Evolutionary conservation across 64 coral and sea anemone genomes (phyloP).

Genomic region (Hydrozoanthus tunicans): DNA sequence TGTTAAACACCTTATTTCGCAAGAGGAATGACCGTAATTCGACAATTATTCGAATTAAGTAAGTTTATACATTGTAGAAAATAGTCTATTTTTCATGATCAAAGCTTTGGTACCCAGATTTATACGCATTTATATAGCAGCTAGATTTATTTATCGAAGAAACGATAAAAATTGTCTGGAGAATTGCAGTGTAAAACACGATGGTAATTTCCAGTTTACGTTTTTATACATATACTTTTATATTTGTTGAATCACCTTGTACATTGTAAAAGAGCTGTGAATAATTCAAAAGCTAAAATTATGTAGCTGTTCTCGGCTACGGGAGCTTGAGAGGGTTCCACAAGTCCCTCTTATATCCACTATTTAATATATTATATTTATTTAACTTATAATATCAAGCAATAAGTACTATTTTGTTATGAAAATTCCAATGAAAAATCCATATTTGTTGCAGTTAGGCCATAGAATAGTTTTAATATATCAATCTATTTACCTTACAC

Average conservation of each 20-base stretch:
- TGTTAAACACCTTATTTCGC: conserved; percentile 52
- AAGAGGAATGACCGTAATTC: conserved; percentile 66
- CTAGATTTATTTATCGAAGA: conserved; percentile 94
- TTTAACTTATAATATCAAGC: conserved; percentile 97
- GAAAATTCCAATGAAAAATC: conserved; percentile 70
- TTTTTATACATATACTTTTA: conserved; percentile 93
- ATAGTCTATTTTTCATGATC: conserved; percentile 98
- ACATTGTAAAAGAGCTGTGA: conserved; percentile 96
- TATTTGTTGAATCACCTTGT: conserved; percentile 95
- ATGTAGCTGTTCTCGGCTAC: conserved; percentile 58
- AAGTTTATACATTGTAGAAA: conserved; percentile 80
- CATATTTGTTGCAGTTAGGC: conserved; percentile 89
- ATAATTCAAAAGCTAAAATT: conserved; percentile 87
- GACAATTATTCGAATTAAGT: conserved; percentile 70
- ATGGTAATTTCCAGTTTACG: conserved; percentile 77
- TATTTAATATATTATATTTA: conserved; percentile 99
- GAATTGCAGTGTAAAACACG: conserved; percentile 89
- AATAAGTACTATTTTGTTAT: conserved; percentile 99
- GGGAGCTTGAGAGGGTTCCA: conserved; percentile 15
- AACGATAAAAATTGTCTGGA: conserved; percentile 86
- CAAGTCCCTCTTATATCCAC: conserved; percentile 68
- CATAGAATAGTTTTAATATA: conserved; percentile 80
- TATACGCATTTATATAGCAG: conserved; percentile 95
- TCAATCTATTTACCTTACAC: conserved; percentile 90
- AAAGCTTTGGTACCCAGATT: conserved; percentile 73